A percentile compares a stretch with the other conserved stretches of the same genome.
These are phyloP conservation scores for Pelecanus crispus DNA, from an alignment of 2,113 vertebrate species.

Conservation along the genomic window DNA sequence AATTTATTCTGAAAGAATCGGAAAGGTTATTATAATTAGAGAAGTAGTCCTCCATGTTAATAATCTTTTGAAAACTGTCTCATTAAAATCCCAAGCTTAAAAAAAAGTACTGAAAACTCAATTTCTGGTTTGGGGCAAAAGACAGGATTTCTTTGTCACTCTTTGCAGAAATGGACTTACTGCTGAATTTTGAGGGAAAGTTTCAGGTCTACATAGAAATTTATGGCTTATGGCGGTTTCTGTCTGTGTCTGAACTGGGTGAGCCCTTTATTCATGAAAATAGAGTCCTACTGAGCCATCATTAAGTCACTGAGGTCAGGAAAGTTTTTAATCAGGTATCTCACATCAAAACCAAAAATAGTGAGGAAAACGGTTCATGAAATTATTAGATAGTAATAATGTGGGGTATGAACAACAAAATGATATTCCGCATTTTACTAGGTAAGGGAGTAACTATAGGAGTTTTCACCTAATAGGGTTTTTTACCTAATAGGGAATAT, in stretches of 20 bases:
- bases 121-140: background rate
- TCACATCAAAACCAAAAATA: background rate
- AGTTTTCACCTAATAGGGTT: background rate
- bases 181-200: background rate
- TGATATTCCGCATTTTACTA: background rate
- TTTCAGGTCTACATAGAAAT: background rate
- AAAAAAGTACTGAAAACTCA: background rate
- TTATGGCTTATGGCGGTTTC: background rate
- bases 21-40: conserved; percentile 58
- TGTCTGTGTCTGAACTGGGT: background rate
- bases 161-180: background rate
- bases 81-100: background rate
- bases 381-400: background rate
- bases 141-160: background rate
- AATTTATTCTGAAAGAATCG: conserved; percentile 49
- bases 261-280: background rate
- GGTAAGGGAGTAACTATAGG: background rate
- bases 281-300: background rate
- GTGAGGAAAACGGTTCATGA: background rate
- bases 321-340: background rate
- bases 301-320: background rate
- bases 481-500: background rate
- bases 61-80: background rate
- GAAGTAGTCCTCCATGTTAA: conserved; percentile 11
- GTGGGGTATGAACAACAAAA: background rate